A percentile compares a stretch with the other conserved stretches of the same genome.
These are phyloP conservation scores for Trachurus trachurus DNA, from an alignment of 2,797 vertebrate genomes.

Conservation along the genomic window DNA sequence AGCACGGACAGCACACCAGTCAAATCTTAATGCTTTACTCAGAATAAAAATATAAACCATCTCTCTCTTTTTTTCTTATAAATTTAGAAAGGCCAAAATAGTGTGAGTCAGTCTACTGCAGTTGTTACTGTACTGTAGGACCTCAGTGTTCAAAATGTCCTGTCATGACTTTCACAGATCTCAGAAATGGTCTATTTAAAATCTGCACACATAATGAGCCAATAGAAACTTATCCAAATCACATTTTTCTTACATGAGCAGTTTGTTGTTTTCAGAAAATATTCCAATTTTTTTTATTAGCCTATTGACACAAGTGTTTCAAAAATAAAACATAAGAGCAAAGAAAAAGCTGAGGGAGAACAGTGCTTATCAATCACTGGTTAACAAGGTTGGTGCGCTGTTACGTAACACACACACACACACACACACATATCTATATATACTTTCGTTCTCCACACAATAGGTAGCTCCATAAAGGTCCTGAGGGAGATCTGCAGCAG, in stretches of 20 bases:
- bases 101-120: neutral
- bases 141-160: neutral
- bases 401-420: slow-evolving; percentile 5
- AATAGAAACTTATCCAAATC: neutral
- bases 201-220: neutral
- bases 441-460: slow-evolving; percentile 1
- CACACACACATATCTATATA: slow-evolving; percentile 13
- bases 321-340: too few relatives aligned
- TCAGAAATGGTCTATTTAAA: too few relatives aligned
- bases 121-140: neutral
- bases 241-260: neutral
- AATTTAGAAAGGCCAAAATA: neutral
- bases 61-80: neutral
- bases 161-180: neutral
- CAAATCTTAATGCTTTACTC: neutral
- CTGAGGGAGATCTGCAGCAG: neutral
- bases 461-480: neutral
- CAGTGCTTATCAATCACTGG: slow-evolving; percentile 27
- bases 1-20: slow-evolving; percentile 2
- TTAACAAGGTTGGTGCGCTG: slow-evolving; percentile 1
- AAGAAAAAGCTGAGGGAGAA: too few relatives aligned
- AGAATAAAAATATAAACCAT: slow-evolving; percentile 13
- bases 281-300: neutral
- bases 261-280: neutral
- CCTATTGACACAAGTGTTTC: too few relatives aligned